Conservation (phyloP, 2,888 invertebrate species). For the Hydraecia micacea region DNA sequence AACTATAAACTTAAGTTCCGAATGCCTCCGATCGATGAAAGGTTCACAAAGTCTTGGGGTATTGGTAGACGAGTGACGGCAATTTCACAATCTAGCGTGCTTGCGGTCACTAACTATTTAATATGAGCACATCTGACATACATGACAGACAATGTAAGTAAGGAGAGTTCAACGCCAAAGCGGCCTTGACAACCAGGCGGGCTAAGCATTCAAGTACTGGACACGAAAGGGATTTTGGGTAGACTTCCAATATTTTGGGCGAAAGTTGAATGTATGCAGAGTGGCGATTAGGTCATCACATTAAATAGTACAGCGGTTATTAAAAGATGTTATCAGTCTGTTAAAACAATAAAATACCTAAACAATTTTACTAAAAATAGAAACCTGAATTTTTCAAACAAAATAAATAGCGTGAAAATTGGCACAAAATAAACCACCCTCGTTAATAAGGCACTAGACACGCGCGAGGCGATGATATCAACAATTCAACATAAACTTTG, state of each 20-base stretch:
- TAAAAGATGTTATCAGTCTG: too few relatives aligned
- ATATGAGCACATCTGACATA: constrained; percentile 33
- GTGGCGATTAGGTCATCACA: background rate
- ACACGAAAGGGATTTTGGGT: background rate
- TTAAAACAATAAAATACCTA: background rate
- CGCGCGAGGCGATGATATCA: background rate
- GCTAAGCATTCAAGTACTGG: constrained; percentile 16
- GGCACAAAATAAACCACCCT: background rate
- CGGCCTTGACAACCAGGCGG: background rate
- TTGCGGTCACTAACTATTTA: constrained; percentile 46
- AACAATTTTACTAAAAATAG: background rate
- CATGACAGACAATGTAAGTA: constrained; percentile 7
- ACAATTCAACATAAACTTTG: background rate
- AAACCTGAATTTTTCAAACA: background rate
- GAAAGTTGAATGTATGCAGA: background rate
- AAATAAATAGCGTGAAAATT: background rate
- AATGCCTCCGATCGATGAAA: constrained; percentile 64
- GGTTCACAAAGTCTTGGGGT: constrained; percentile 63
- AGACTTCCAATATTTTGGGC: background rate
- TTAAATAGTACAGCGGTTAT: background rate
- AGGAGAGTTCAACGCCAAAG: background rate
- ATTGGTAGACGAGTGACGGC: constrained; percentile 66
- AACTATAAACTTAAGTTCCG: constrained; percentile 61
- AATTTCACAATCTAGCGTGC: constrained; percentile 60
- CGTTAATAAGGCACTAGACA: background rate